Conservation (phyloP, 2,888 invertebrate genomes). For the Macaria notata region DNA sequence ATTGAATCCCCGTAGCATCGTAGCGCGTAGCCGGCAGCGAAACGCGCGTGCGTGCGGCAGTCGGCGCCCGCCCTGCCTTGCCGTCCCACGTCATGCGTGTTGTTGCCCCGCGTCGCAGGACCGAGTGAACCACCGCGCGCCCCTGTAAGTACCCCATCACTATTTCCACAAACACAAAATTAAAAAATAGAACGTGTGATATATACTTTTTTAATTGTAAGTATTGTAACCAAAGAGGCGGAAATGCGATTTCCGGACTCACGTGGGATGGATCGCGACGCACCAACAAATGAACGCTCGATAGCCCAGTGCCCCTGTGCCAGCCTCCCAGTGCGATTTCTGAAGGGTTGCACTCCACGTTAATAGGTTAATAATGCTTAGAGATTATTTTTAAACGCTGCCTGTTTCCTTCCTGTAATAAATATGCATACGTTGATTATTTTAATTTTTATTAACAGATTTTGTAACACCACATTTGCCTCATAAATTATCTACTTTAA, state of each 20-base stretch:
- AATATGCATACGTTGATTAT: no score
- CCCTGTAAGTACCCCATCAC: conserved; percentile 65
- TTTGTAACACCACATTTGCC: no score
- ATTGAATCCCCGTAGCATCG: conserved; percentile 49
- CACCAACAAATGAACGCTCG: conserved; percentile 75
- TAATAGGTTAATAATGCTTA: conserved; percentile 46
- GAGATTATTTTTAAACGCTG: conserved; percentile 18
- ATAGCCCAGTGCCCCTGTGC: conserved; percentile 81
- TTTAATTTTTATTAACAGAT: no score
- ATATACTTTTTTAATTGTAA: no score
- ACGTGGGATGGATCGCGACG: conserved; percentile 72
- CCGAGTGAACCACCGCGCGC: conserved; percentile 68
- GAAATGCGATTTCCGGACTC: conserved; percentile 46
- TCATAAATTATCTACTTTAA: no score
- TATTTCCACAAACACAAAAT: neutral
- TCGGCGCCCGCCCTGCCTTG: conserved; percentile 70
- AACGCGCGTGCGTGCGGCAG: conserved; percentile 72
- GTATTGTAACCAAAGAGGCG: conserved; percentile 13
- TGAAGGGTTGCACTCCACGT: conserved; percentile 71
- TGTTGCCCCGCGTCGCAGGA: conserved; percentile 46
- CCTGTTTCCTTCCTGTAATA: neutral
- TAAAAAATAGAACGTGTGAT: no score
- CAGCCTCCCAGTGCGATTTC: conserved; percentile 57
- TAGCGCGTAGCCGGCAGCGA: conserved; percentile 53
- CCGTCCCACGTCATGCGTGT: conserved; percentile 67